Evolutionary conservation across 2,113 vertebrate genomes (phyloP), one percentile per base, ranked within the genome.

Genomic region (Nycticryphes semicollaris): DNA sequence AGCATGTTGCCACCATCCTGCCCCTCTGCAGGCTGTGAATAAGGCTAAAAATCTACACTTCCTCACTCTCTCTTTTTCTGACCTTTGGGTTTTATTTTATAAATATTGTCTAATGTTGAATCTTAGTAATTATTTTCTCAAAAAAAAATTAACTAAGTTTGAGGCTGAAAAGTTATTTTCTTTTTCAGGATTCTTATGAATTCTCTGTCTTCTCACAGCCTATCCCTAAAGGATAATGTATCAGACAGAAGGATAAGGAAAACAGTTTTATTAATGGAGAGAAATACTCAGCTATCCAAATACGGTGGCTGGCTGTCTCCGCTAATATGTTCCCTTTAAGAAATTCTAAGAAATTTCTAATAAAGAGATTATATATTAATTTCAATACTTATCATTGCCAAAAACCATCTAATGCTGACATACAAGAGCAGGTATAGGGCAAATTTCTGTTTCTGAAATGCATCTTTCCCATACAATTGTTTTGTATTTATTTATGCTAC

Each of bases 111-210:
- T 47, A 83, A 50, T 84, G 69, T 27, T 80, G 78, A 83, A 91
- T 77, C 39, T 93, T 96, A 84, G 87, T 47, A 94, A 93, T 89
- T 69, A 89, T 48, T 94, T 82, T 19, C 2, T 56, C 70, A 54
- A 53, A 95, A 72, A 54, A 89, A 83, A 35, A 3, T 19, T 47
- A 91, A 77, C 22, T 23, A 57, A 88, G 25, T 39, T 73, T 73
- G 74, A 85, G 89, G 53, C 14, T 56, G 54, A 76, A 94, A 84
- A 89, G 41, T 8, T 25, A 21, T 28, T 83, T 87, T 69, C 17
- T 24, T 77, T 96, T 96, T 89, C 66, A 88, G 63, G 74, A 87
- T 5, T 78, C 62, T n/a, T 12, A 37, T 41, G 81, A 90, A 86
- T 89, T 77, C 33, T 87, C 39, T 85, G 45, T 68, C 41, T 20